Conservation (phyloP, 2,888 invertebrate genomes). For the Lottia scabra region DNA sequence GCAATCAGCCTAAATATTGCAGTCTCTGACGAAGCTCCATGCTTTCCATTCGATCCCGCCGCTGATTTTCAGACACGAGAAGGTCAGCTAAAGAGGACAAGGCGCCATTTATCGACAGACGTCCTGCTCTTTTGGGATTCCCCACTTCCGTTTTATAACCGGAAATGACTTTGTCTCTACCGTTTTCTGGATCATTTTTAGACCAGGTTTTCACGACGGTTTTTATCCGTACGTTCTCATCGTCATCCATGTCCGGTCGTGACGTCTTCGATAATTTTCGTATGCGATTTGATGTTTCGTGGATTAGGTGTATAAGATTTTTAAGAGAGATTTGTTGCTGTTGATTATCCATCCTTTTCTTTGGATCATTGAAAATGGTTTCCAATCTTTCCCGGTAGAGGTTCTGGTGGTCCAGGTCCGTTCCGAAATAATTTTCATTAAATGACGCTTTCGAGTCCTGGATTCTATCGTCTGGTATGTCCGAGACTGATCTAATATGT, state of each 20-base stretch:
- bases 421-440: no score
- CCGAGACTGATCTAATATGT: no score
- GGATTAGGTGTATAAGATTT: no score
- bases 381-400: no score
- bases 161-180: background rate
- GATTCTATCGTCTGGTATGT: no score
- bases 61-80: background rate
- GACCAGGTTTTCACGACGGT: background rate
- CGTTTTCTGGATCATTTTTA: background rate
- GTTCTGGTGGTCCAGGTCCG: no score
- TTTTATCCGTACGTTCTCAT: background rate
- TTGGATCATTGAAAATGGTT: no score
- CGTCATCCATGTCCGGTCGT: background rate
- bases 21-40: background rate
- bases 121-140: background rate
- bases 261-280: no score
- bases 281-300: no score
- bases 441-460: no score
- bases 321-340: no score
- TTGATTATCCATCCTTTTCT: no score
- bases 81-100: background rate
- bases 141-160: background rate
- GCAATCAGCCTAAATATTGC: background rate
- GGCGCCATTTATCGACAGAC: background rate
- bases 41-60: background rate